Conservation (phyloP, 1,140 invertebrate genomes). For the Triops longicaudatus region DNA sequence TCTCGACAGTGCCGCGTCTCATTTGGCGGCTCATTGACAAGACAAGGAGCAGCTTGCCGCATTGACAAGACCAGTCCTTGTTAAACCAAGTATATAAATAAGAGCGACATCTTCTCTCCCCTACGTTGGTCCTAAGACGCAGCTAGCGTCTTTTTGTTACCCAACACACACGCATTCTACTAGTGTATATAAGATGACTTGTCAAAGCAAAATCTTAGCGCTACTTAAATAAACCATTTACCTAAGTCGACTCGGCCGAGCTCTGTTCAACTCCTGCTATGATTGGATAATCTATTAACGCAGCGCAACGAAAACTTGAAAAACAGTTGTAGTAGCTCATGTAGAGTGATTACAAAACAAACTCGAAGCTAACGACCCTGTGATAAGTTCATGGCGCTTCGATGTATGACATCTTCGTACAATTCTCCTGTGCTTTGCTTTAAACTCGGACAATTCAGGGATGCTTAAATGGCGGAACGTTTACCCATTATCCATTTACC, state of each 20-base stretch:
- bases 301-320: too few species aligned
- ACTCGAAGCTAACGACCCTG: too few species aligned
- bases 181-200: neutral
- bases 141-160: neutral
- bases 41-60: conserved; percentile 8
- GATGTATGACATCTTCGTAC: too few species aligned
- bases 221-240: neutral
- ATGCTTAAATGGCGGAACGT: too few species aligned
- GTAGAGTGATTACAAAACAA: too few species aligned
- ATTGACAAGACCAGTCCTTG: neutral
- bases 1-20: conserved; percentile 8
- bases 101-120: neutral
- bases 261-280: too few species aligned
- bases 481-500: too few species aligned
- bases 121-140: neutral
- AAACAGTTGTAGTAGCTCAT: too few species aligned
- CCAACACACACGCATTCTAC: neutral
- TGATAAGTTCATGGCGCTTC: too few species aligned
- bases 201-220: neutral
- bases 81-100: conserved; percentile 3
- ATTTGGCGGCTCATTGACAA: conserved; percentile 14
- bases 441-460: too few species aligned
- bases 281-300: too few species aligned
- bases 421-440: too few species aligned
- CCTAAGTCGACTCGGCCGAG: neutral